Evolutionary conservation across 1,140 invertebrate genomes (phyloP).

Genomic region (Parapsyche elsis): DNA sequence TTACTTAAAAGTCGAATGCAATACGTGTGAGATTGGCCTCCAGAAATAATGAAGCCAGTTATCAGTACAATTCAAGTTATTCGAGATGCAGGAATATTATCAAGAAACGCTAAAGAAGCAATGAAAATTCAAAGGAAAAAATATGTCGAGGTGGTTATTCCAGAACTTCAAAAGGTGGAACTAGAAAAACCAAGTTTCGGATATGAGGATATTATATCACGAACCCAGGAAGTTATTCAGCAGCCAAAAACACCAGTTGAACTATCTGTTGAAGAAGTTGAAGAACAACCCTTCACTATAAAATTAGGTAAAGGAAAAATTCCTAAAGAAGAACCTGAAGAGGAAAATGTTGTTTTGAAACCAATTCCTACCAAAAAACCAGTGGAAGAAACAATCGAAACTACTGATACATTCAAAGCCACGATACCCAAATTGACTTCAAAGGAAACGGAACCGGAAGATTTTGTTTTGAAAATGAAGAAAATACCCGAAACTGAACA

Average conservation of each 20-base stretch:
- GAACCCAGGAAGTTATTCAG: slow-evolving; percentile 50
- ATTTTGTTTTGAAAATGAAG: slow-evolving; percentile 60
- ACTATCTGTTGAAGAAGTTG: slow-evolving; percentile 50
- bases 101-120: slow-evolving; percentile 76
- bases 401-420: neutral
- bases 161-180: slow-evolving; percentile 65
- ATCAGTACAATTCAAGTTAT: slow-evolving; percentile 68
- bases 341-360: slow-evolving; percentile 46
- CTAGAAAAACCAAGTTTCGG: slow-evolving; percentile 65
- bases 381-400: slow-evolving; percentile 13
- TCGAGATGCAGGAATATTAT: slow-evolving; percentile 73
- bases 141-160: slow-evolving; percentile 60
- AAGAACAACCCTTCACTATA: slow-evolving; percentile 52
- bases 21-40: slow-evolving; percentile 71
- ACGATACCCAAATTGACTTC: slow-evolving; percentile 54
- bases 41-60: slow-evolving; percentile 66
- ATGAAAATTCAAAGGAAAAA: slow-evolving; percentile 70
- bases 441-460: slow-evolving; percentile 58
- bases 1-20: slow-evolving; percentile 74
- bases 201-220: slow-evolving; percentile 60
- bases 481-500: slow-evolving; percentile 56
- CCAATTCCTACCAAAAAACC: slow-evolving; percentile 39
- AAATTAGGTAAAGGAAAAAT: slow-evolving; percentile 64
- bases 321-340: slow-evolving; percentile 59
- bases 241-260: slow-evolving; percentile 51